Conservation (phyloP, 1,140 invertebrate species). For the Brevipalpus yothersi region DNA sequence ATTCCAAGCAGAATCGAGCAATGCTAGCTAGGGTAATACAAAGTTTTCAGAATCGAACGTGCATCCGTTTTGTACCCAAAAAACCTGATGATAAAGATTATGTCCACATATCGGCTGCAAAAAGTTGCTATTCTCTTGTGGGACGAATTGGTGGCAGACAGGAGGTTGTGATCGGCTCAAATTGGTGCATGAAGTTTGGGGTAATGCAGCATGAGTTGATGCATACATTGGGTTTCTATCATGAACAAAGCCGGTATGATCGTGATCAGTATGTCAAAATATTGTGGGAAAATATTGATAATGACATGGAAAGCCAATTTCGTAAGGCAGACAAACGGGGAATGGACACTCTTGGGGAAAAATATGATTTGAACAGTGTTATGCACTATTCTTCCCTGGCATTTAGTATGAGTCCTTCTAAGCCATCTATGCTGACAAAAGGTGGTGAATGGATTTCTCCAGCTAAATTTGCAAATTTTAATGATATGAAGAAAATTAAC, state of each 20-base stretch:
- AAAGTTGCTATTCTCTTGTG: not conserved
- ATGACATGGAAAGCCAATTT: not conserved
- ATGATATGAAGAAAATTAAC: no score
- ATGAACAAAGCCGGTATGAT: conserved; percentile 58
- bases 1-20: not conserved
- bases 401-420: no score
- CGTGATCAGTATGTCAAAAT: conserved; percentile 45
- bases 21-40: not conserved
- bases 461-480: no score
- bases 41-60: not conserved
- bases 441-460: no score
- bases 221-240: conserved; percentile 58
- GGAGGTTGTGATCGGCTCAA: conserved; percentile 16
- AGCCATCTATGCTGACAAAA: no score
- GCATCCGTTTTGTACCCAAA: not conserved
- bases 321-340: not conserved
- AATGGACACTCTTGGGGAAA: not conserved
- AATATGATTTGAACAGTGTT: not conserved
- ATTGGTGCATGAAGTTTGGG: conserved; percentile 41
- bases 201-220: conserved; percentile 60
- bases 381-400: not conserved
- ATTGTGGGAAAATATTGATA: conserved; percentile 38
- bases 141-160: not conserved
- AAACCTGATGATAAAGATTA: not conserved
- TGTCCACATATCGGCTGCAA: not conserved